Base-by-base conservation (phyloP, 2,797 vertebrate species). In the Toxotes lorentzi region DNA sequence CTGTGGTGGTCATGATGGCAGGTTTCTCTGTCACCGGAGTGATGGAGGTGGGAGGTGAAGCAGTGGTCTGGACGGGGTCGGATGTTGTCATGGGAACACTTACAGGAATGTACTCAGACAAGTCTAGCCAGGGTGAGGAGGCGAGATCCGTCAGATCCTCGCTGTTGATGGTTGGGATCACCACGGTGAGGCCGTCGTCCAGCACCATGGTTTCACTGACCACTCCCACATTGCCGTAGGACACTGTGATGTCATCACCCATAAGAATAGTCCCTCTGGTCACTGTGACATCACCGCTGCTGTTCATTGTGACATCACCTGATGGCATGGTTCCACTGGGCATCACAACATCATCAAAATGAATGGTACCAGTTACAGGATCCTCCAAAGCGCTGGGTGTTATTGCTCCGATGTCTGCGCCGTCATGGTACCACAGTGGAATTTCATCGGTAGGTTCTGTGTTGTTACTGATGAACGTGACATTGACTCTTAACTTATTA, bases 91-190 rank as follows among this genome's bases (percentile, higher is more conserved):
- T 75, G 35, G 88, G 41, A 53, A 82, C 38, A 13, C 38, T 83
- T 16, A 84, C 76, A 3, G 86, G 86, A 66, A 93, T 92, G 84
- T 95, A 93, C 38, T 94, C 93, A 32, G 95, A 91, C 4, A 95
- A 89, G 81, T 94, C 90, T 11, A 84, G 45, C 88, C 91, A 91
- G 2, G 87, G 82, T 8, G 90, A 81, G 24, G 87, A 82, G 54
- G 78, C 78, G 0, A 90, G 50, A 63, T 89, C 82, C 1, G 47
- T 79, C 65, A 73, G 76, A 5, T 86, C 87, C 17, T 93, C 84
- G 16, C 24, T 66, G 53, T 62, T 45, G 59, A 89, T 67, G 63
- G 86, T 90, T 0, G 92, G 91, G 16, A 92, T 91, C 53, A 82
- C 57, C 69, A 88, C 48, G 5, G 78, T 84, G 54, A 91, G 72